Evolutionary conservation across 2,797 vertebrate genomes (phyloP), one percentile per base, ranked within the genome.

Genomic region (Enteromius thamalakanensis): DNA sequence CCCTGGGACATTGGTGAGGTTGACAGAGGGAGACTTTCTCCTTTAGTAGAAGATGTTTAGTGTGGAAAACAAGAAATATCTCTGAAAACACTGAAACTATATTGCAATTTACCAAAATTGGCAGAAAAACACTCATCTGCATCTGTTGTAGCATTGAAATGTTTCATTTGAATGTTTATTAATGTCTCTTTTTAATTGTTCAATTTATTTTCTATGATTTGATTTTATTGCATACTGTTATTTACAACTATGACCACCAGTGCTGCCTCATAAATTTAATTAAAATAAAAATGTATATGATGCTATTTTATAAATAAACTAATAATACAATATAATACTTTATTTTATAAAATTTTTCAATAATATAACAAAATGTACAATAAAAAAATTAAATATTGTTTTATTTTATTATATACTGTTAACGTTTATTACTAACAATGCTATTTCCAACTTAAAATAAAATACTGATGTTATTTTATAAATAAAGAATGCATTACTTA

Each of bases 11-110:
- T n/a, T 1, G 45, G 10, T 29, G 40, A 64, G 9, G 34, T 29
- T 64, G 37, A 77, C 21, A 58, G 34, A 26, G 32, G 19, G n/a
- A 58, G n/a, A 60, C 40, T 47, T 77, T 64, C 53, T 62, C 55
- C 40, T 77, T 64, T 23, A 64, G 0, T 2, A 47, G 3, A 47
- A 47, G 75, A 40, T 3, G n/a, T 26, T 76, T 42, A 60, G 34
- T 23, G 53, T 10, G 23, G 53, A 58, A 58, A 6, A n/a, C n/a
- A 5, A 26, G 37, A 76, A 76, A 74, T 74, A 17, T 51, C 26
- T 19, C 2, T 0, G 17, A n/a, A 32, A 32, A 32, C 29, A 11
- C 37, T 69, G 7, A 26, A 47, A 10, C 6, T 17, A 45, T 14
- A 45, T 45, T 70, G 6, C 68, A 45, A 45, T 26, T 26, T 0